phyloP scores from a whole-genome alignment of 2,113 vertebrate genomes.

The Labeo rohita region DNA sequence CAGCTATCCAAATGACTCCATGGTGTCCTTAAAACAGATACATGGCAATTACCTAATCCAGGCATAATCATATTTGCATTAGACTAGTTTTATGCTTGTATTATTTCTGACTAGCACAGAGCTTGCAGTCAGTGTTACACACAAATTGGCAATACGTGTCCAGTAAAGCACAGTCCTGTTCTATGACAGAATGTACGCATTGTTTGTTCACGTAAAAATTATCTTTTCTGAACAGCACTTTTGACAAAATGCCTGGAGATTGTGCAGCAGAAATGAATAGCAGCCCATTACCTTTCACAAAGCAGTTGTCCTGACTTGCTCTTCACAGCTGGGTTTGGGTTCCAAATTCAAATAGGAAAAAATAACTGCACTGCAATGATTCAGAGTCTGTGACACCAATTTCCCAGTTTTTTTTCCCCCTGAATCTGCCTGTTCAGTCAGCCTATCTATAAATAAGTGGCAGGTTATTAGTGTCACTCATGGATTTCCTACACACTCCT shows the following conservation, averaged over 20 bases:
- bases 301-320: neutral
- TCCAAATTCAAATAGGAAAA: neutral
- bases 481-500: neutral
- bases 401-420: neutral
- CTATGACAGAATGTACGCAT: neutral
- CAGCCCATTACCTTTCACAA: neutral
- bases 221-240: neutral
- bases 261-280: neutral
- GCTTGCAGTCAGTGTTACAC: neutral
- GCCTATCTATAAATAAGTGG: constrained; percentile 18
- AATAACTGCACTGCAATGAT: constrained; percentile 6
- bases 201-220: neutral
- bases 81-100: neutral
- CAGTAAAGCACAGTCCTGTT: neutral
- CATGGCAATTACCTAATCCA: neutral
- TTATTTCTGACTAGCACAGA: neutral
- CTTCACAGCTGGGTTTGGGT: neutral
- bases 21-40: neutral
- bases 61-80: neutral
- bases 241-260: neutral
- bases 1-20: neutral
- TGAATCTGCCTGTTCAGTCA: neutral
- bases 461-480: constrained; percentile 15
- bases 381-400: constrained; percentile 8
- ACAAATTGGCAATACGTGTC: neutral